Base-by-base conservation (phyloP, 2,113 vertebrate species). In the Tricholaema leucomelas region DNA sequence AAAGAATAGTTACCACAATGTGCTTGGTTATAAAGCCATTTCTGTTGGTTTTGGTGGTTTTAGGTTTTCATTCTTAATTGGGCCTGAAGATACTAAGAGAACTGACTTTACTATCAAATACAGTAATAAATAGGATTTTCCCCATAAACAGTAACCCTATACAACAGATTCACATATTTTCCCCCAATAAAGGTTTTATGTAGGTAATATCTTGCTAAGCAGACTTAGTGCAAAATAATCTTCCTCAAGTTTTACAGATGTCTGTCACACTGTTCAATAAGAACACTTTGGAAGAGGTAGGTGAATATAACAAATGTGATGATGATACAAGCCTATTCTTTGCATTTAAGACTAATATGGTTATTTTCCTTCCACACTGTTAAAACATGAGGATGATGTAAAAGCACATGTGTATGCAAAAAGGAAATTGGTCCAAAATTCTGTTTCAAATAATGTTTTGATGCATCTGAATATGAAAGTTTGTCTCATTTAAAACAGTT, bases 391-490 rank as follows among this genome's bases (percentile, higher is more conserved):
- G 54, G 54, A 69, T n/a, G 44, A 81, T 6, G 55, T 63, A 88
- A 95, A 84, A 95, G 31, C 40, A 46, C n/a, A 61, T 70, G 44
- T 2, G 30, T 60, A 52, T 85, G 78, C 38, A 87, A 93, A 93
- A 71, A 87, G 28, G 12, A 82, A 87, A 85, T 27, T 35, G 13
- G 27, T 88, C 75, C 84, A 95, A 67, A 93, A 71, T 8, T 85
- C 88, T 92, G 88, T 56, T 94, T 95, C 67, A 12, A 96, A 71
- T 84, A 94, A 70, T 60, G 40, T 80, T 91, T 40, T 30, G 0
- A 88, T 69, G 24, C 81, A 55, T 55, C 63, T 78, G 86, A 94
- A 83, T 81, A 84, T 66, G 94, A 92, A 90, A 94, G 70, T 8
- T 65, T 87, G 70, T 64, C 58, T 87, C 60, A 69, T 74, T 84